Conservation (phyloP, 2,113 vertebrate genomes). For the Pan paniscus region DNA sequence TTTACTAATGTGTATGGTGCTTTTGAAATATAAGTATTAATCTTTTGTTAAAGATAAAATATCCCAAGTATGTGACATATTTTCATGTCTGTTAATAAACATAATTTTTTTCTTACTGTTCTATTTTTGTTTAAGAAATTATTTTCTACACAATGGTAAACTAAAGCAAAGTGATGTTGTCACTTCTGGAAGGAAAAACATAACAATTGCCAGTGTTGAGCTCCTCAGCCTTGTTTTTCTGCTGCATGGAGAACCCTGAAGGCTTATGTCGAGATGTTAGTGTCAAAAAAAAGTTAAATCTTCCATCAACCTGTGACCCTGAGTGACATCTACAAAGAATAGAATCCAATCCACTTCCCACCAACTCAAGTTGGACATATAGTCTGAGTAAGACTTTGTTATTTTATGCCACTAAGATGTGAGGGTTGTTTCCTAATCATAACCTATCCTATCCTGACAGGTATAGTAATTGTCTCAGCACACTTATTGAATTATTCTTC, state of each 20-base stretch:
- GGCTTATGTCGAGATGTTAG: neutral
- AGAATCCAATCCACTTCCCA: neutral
- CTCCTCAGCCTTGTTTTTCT: no score
- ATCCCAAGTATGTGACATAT: neutral
- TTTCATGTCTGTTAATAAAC: neutral
- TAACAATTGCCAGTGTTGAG: neutral
- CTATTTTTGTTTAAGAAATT: neutral
- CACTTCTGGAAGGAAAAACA: neutral
- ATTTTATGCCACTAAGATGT: neutral
- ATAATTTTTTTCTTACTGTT: neutral
- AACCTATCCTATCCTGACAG: neutral
- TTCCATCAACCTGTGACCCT: neutral
- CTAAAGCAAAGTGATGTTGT: neutral
- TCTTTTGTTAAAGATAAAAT: neutral
- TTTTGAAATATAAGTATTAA: neutral
- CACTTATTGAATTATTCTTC: neutral
- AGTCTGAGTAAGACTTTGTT: neutral
- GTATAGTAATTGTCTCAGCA: neutral
- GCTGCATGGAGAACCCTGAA: neutral
- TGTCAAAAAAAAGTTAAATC: neutral
- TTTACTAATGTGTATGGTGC: neutral
- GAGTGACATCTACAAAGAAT: neutral
- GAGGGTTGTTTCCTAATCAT: neutral
- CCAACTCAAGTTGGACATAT: no score
- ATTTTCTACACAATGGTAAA: neutral